A percentile compares a stretch with the other conserved stretches of the same genome.
Evolutionary conservation across 2,888 invertebrate genomes (phyloP).

Genomic region (Alloscopus bannaensis): DNA sequence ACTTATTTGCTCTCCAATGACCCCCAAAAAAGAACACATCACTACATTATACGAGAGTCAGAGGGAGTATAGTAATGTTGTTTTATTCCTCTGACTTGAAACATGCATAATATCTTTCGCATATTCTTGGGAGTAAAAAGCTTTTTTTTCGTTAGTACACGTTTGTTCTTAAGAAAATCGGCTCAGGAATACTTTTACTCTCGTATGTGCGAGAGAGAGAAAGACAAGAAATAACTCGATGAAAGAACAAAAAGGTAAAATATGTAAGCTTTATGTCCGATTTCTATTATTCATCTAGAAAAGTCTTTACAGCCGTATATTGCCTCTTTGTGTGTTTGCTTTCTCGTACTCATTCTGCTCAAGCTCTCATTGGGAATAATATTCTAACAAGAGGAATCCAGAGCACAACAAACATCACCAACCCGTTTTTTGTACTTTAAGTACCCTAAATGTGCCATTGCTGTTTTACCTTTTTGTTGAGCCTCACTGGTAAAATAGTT

Average conservation of each 20-base stretch:
- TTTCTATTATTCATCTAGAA: conserved; percentile 55
- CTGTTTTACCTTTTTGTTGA: no score
- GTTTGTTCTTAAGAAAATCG: conserved; percentile 35
- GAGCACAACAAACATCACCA: no score
- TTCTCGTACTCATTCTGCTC: no score
- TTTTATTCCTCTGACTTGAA: no score
- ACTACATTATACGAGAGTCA: conserved; percentile 12
- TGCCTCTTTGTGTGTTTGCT: conserved; percentile 37
- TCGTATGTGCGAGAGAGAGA: background rate
- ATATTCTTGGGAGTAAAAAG: conserved; percentile 33
- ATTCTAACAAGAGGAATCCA: background rate
- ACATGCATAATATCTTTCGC: conserved; percentile 50
- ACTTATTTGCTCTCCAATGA: conserved; percentile 64
- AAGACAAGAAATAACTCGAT: background rate
- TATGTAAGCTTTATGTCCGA: conserved; percentile 58
- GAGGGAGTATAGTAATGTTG: no score
- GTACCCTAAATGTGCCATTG: no score
- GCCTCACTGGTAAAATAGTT: no score
- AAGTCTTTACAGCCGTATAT: conserved; percentile 43
- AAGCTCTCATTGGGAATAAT: conserved; percentile 29
- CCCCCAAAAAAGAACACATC: conserved; percentile 50
- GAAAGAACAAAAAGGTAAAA: conserved; percentile 32
- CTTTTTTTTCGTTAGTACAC: conserved; percentile 29
- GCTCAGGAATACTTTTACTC: conserved; percentile 38
- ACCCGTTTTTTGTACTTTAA: no score